Evolutionary conservation across 2,888 invertebrate genomes (phyloP).

Genomic region (Andrena dorsata): DNA sequence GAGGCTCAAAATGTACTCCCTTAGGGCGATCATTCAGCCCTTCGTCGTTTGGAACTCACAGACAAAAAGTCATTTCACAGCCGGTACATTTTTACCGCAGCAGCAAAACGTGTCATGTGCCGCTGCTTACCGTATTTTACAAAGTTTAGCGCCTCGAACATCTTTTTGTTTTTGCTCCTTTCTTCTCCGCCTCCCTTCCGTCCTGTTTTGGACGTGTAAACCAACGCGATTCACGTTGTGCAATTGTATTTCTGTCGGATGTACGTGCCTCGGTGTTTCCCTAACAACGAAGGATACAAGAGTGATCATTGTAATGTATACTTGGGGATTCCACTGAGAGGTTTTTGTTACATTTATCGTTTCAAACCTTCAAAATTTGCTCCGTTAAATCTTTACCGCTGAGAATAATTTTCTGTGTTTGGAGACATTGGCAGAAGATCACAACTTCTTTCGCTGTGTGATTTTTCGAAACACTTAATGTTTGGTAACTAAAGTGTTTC

Average conservation of each 20-base stretch:
- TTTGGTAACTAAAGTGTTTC: neutral
- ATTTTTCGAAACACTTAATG: neutral
- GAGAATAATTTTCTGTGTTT: too few species aligned
- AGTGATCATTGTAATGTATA: neutral
- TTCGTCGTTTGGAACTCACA: conserved; percentile 50
- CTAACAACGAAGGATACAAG: neutral
- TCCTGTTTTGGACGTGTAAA: neutral
- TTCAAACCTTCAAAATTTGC: neutral
- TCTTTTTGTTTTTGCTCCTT: conserved; percentile 3
- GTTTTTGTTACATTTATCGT: conserved; percentile 6
- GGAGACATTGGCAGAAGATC: neutral
- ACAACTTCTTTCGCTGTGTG: neutral
- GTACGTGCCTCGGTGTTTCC: neutral
- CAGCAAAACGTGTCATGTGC: conserved; percentile 48
- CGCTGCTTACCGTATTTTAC: conserved; percentile 53
- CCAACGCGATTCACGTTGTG: neutral
- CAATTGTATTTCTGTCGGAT: neutral
- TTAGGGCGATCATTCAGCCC: conserved; percentile 66
- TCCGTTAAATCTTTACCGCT: too few species aligned
- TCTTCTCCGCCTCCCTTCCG: neutral
- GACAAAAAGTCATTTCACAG: conserved; percentile 62
- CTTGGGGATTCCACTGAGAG: conserved; percentile 17
- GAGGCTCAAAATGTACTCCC: conserved; percentile 56
- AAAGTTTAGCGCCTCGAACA: conserved; percentile 26
- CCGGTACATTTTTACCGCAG: conserved; percentile 60